Conservation (phyloP, 2,888 invertebrate species). For the Drosophila stalkeri region DNA sequence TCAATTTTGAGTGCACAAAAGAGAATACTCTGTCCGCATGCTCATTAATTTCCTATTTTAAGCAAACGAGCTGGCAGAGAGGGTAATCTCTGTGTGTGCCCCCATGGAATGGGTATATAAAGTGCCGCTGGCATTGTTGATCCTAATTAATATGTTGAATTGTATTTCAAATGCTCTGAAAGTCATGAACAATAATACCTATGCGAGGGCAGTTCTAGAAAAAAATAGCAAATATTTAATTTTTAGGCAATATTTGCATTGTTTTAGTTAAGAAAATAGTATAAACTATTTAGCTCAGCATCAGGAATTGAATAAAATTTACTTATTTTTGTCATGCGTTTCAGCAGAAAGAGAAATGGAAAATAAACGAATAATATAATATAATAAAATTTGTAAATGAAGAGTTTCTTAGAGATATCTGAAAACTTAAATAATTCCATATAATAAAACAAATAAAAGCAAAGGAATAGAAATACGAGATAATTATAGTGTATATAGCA, state of each 20-base stretch:
- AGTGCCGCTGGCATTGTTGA: slow-evolving; percentile 33
- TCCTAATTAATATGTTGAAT: slow-evolving; percentile 54
- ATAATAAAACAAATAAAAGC: too few relatives aligned
- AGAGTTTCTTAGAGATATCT: too few relatives aligned
- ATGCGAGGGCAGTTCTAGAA: slow-evolving; percentile 17
- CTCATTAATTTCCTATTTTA: slow-evolving; percentile 18
- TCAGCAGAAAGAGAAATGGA: too few relatives aligned
- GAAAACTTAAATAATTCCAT: too few relatives aligned
- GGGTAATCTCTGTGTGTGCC: neutral
- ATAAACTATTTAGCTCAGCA: too few relatives aligned
- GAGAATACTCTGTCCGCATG: slow-evolving; percentile 17
- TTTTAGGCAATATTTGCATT: neutral
- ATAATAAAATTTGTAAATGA: too few relatives aligned
- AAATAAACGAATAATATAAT: too few relatives aligned
- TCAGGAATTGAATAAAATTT: neutral
- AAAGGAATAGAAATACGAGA: too few relatives aligned
- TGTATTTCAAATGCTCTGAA: slow-evolving; percentile 25
- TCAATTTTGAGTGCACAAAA: slow-evolving; percentile 8
- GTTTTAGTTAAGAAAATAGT: neutral
- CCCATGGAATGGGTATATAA: neutral
- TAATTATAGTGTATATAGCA: neutral
- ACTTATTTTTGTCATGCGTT: neutral
- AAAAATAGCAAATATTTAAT: neutral
- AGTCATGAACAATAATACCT: slow-evolving; percentile 7
- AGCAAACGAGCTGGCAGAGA: neutral